Evolutionary conservation across 2,113 vertebrate genomes (phyloP).

Genomic region (Fregata magnificens): DNA sequence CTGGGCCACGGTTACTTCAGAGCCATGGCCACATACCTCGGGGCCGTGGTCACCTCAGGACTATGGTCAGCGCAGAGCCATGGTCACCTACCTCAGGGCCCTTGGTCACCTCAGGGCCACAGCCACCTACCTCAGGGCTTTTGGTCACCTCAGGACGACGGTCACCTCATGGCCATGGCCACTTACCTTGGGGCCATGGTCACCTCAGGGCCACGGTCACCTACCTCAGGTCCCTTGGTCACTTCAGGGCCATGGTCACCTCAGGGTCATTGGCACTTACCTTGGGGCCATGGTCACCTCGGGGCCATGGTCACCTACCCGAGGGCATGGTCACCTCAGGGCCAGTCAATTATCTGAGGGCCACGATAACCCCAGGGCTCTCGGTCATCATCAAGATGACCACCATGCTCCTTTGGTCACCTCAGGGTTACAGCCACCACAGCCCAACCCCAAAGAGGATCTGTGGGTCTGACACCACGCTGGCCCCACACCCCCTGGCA

Average conservation of each 20-base stretch:
- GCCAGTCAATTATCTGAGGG: no score
- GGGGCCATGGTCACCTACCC: fast-evolving
- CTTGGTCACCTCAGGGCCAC: neutral
- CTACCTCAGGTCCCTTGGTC: neutral
- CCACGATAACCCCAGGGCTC: fast-evolving
- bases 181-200: neutral
- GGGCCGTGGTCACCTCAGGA: neutral
- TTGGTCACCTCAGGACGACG: neutral
- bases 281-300: neutral
- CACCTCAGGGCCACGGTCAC: neutral
- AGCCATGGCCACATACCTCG: fast-evolving
- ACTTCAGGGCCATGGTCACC: neutral
- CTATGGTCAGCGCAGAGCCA: neutral
- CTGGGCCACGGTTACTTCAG: no score
- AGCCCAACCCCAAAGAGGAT: neutral
- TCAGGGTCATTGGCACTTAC: neutral
- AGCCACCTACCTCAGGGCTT: neutral
- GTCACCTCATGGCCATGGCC: neutral
- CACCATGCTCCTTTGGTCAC: neutral
- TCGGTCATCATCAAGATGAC: neutral
- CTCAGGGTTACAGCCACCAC: neutral
- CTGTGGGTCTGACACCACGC: fast-evolving
- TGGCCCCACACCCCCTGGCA: fast-evolving
- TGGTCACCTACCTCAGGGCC: fast-evolving
- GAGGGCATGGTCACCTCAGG: neutral